phyloP scores from a whole-genome alignment of 2,113 vertebrate species.

The Antechinus flavipes region DNA sequence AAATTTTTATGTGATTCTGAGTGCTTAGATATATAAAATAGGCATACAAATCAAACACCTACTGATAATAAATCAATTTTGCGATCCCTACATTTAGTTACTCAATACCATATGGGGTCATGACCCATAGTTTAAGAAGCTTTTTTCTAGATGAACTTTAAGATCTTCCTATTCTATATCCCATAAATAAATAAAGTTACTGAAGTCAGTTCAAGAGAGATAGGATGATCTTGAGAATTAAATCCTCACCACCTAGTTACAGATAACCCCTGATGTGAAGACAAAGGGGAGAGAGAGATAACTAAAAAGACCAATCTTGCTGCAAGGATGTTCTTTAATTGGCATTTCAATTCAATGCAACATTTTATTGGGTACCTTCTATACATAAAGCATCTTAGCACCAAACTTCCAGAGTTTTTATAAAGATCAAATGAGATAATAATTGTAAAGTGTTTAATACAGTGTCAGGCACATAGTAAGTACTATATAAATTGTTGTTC shows the following conservation, averaged over 20 bases:
- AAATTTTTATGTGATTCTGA: no score
- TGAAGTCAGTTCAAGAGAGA: neutral
- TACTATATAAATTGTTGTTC: neutral
- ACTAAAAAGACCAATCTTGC: neutral
- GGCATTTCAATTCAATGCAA: neutral
- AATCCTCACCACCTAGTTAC: neutral
- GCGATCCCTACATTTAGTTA: no score
- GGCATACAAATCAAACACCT: no score
- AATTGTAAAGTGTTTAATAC: neutral
- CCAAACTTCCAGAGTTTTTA: neutral
- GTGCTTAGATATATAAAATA: no score
- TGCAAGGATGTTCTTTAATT: neutral
- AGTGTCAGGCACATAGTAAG: neutral
- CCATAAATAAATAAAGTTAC: neutral
- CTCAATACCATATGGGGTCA: no score
- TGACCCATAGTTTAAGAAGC: no score
- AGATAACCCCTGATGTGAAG: neutral
- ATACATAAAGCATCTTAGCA: neutral
- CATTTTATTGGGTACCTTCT: neutral
- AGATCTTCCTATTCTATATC: neutral
- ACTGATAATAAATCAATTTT: no score
- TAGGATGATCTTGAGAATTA: neutral
- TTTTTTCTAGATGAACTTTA: neutral
- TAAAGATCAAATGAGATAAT: neutral
- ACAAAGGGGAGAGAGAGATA: neutral